Evolutionary conservation across 2,888 invertebrate species (phyloP).

Genomic region (Hedychridium roseum): DNA sequence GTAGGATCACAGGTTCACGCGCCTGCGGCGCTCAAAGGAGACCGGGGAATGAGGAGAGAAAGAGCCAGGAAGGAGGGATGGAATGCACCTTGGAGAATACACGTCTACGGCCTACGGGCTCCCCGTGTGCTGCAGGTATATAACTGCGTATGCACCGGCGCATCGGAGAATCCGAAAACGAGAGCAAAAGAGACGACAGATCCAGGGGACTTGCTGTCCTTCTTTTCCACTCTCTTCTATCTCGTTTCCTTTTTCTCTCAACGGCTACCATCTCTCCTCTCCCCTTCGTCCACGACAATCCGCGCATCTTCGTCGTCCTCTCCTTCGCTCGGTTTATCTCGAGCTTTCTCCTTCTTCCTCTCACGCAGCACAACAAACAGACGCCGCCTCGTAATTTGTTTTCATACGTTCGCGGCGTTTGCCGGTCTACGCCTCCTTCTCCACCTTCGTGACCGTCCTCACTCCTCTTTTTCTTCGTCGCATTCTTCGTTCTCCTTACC

Average conservation of each 20-base stretch:
- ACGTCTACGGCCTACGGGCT: slow-evolving; percentile 37
- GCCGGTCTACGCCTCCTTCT: slow-evolving; percentile 46
- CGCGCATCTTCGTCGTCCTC: too few species aligned
- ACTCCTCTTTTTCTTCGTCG: slow-evolving; percentile 2
- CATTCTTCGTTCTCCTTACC: slow-evolving; percentile 6
- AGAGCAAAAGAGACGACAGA: slow-evolving; percentile 19
- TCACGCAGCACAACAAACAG: slow-evolving; percentile 55
- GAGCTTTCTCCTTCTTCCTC: slow-evolving; percentile 14
- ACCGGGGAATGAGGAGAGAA: slow-evolving; percentile 13
- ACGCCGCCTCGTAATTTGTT: slow-evolving; percentile 62
- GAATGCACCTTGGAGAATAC: slow-evolving; percentile 38
- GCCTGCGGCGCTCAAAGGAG: slow-evolving; percentile 8
- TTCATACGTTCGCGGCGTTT: slow-evolving; percentile 58
- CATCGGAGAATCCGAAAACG: slow-evolving; percentile 18
- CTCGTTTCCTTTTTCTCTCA: slow-evolving; percentile 11
- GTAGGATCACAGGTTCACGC: background rate
- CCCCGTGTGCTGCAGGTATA: too few species aligned
- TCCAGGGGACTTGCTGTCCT: background rate
- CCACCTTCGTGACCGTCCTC: slow-evolving; percentile 24
- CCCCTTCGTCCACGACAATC: slow-evolving; percentile 7
- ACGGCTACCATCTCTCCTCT: too few species aligned
- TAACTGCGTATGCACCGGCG: slow-evolving; percentile 37
- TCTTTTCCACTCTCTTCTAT: slow-evolving; percentile 1
- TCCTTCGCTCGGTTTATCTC: slow-evolving; percentile 11
- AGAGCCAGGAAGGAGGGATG: slow-evolving; percentile 12